Base-by-base conservation (phyloP, 2,888 invertebrate genomes). In the Apodemia hepburni region DNA sequence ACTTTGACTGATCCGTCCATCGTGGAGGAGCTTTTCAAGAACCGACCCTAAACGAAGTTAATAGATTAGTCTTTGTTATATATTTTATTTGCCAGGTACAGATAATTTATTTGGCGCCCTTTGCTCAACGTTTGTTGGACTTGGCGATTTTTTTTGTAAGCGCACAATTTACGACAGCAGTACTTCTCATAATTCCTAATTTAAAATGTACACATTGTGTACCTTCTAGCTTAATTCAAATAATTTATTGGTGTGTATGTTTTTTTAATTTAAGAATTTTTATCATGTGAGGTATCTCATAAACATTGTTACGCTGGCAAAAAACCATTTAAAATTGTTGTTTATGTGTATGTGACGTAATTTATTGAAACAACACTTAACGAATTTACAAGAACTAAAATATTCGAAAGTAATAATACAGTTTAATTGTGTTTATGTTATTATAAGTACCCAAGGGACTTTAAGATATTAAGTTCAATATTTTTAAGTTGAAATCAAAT, bases 1-100 rank as follows among this genome's bases (percentile, higher is more conserved):
- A 99, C 99, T 0, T 89, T 99, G 71, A 98, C 98, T 35, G 99
- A 99, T 77, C 97, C 97, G 72, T 88, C 93, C n/a, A 96, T 98
- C 66, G 95, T 99, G 27, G 96, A 96, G 45, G 90, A 95, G 68
- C 92, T 98, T 29, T 96, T 97, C 79, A 93, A 94, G 64, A 94
- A 94, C 73, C 93, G 95, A 77, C 96, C 96, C 38, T 74, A 76
- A 66, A 63, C 57, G 49, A 60, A 11, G 29, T 17, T n/a, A 33
- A 29, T 62, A 4, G 15, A 49, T 58, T 59, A 57, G 9, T 18
- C 33, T 38, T 58, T 33, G 22, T n/a, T 59, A 59, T 59, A n/a
- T 35, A n/a, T n/a, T n/a, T 38, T 45, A 22, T 45, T 42, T 38
- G 54, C 54, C 12, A 18, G 15, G 54, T 54, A 42, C 42, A 5